A percentile compares a stretch with the other conserved stretches of the same genome.
These are phyloP conservation scores for Drosophila mojavensis DNA, from an alignment of 1,140 invertebrate genomes.

Conservation along the genomic window DNA sequence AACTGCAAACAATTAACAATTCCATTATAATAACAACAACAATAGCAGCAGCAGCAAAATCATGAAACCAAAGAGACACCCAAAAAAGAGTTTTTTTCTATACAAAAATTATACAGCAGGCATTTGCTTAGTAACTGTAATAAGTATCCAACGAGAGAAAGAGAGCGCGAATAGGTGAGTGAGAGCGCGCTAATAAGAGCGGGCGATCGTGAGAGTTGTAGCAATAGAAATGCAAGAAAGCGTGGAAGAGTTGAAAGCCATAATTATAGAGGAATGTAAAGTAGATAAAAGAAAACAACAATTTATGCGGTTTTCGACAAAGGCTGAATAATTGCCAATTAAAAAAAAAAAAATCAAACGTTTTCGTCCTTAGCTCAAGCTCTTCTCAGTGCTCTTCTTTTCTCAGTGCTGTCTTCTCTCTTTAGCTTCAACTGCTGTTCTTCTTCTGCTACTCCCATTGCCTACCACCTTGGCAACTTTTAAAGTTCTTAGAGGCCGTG, in stretches of 20 bases:
- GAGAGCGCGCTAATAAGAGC: not conserved
- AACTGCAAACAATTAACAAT: conserved; percentile 79
- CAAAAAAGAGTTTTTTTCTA: conserved; percentile 9
- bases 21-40: conserved; percentile 48
- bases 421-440: no score
- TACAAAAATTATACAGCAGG: conserved; percentile 6
- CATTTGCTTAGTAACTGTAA: conserved; percentile 23
- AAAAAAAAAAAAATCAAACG: not conserved
- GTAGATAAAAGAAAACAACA: not conserved
- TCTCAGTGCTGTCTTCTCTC: no score
- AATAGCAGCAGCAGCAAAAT: conserved; percentile 43
- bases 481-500: not conserved
- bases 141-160: not conserved
- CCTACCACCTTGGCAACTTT: conserved; percentile 7
- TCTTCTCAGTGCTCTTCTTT: no score
- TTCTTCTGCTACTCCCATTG: no score
- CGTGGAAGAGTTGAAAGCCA: conserved; percentile 60
- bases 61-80: conserved; percentile 35
- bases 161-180: not conserved
- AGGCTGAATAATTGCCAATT: conserved; percentile 11
- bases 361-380: no score
- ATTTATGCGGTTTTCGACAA: conserved; percentile 43
- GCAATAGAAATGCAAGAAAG: conserved; percentile 49
- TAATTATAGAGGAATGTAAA: conserved; percentile 53
- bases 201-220: conserved; percentile 25